These are phyloP conservation scores for Lymantria monacha DNA, from an alignment of 2,888 invertebrate species.

Conservation along the genomic window DNA sequence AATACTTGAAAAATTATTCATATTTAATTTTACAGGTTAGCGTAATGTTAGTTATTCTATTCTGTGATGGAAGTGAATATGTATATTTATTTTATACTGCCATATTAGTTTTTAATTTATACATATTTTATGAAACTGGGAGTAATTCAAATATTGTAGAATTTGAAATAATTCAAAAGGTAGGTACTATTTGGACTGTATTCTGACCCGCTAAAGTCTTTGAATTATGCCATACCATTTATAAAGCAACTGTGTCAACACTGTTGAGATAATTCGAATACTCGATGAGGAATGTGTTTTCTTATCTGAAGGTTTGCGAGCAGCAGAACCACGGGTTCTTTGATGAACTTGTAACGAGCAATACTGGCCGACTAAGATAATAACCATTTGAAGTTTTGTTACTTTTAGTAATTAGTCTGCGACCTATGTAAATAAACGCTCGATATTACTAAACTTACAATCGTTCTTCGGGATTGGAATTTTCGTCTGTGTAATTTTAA, in stretches of 20 bases:
- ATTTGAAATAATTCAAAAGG: too few relatives aligned
- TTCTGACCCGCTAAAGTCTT: constrained; percentile 7
- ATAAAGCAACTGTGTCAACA: constrained; percentile 74
- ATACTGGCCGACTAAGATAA: constrained; percentile 33
- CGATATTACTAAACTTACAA: constrained; percentile 11
- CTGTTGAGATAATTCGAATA: constrained; percentile 70
- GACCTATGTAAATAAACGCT: constrained; percentile 25
- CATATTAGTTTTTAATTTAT: too few relatives aligned
- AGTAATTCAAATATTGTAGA: too few relatives aligned
- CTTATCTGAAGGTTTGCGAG: constrained; percentile 68
- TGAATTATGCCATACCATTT: constrained; percentile 26
- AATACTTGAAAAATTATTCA: too few relatives aligned
- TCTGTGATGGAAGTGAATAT: too few relatives aligned
- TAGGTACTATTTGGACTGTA: too few relatives aligned
- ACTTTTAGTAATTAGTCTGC: constrained; percentile 32
- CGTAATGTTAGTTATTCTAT: too few relatives aligned
- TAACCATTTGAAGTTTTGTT: constrained; percentile 38
- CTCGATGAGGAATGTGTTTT: constrained; percentile 72
- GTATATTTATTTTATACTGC: too few relatives aligned
- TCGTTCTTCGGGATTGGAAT: constrained; percentile 4
- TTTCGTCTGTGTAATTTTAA: constrained; percentile 6
- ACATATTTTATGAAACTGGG: too few relatives aligned
- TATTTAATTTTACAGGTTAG: too few relatives aligned
- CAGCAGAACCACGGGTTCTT: constrained; percentile 50
- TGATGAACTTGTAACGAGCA: constrained; percentile 60